phyloP scores from a whole-genome alignment of 2,888 invertebrate genomes.

The Acronicta alni region DNA sequence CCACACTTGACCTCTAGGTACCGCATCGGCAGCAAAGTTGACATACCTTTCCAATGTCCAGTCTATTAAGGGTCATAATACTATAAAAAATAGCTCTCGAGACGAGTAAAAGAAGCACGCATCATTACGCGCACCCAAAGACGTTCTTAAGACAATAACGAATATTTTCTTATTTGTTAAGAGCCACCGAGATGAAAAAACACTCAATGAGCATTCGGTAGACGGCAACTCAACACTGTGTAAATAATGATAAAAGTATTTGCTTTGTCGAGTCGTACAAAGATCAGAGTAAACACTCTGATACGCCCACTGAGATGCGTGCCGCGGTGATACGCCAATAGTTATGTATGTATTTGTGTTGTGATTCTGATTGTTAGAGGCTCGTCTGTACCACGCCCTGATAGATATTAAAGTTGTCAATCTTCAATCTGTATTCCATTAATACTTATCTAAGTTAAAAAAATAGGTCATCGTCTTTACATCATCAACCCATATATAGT shows the following conservation, averaged over 20 bases:
- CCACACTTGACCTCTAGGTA: constrained; percentile 9
- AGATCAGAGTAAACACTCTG: constrained; percentile 83
- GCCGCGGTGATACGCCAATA: constrained; percentile 72
- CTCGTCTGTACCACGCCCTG: constrained; percentile 34
- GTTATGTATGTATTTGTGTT: constrained; percentile 62
- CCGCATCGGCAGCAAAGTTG: constrained; percentile 27
- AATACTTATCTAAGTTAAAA: background rate
- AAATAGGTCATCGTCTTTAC: no score
- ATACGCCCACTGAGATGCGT: constrained; percentile 75
- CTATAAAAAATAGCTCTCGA: constrained; percentile 34
- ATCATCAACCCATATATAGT: no score
- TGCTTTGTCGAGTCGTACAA: constrained; percentile 83
- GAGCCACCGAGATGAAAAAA: constrained; percentile 70
- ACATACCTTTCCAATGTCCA: constrained; percentile 18
- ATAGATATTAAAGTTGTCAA: constrained; percentile 20
- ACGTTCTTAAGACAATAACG: constrained; percentile 69
- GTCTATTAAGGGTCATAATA: constrained; percentile 34
- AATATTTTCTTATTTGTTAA: constrained; percentile 70
- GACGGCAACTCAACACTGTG: constrained; percentile 82
- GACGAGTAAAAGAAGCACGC: constrained; percentile 41
- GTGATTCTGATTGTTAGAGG: constrained; percentile 49
- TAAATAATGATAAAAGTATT: constrained; percentile 88
- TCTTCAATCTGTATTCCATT: background rate
- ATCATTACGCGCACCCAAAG: constrained; percentile 53
- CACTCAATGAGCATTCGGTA: constrained; percentile 75